phyloP scores from a whole-genome alignment of 30 jellyfish, hydroid and myxozoan genomes.

The Rhopilema esculentum region DNA sequence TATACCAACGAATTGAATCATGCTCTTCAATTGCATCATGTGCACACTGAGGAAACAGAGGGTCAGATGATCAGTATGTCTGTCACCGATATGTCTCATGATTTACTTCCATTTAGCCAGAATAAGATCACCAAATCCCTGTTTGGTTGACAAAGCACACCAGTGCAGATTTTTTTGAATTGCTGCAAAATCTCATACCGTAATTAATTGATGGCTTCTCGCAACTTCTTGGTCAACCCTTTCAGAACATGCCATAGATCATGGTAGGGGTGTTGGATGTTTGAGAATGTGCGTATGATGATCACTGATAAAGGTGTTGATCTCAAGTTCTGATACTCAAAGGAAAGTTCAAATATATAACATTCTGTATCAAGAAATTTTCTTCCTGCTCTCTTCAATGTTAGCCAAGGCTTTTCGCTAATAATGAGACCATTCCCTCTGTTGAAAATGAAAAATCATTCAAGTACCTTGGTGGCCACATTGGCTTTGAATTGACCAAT shows the following conservation, averaged over 20 bases:
- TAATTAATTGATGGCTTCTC: conserved; percentile 10
- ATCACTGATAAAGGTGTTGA: conserved; percentile 9
- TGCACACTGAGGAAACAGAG: conserved; percentile 35
- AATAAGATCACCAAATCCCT: conserved; percentile 22
- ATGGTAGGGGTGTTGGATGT: neutral
- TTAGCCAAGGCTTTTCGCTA: no score
- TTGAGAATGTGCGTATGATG: conserved; percentile 19
- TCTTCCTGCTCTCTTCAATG: no score
- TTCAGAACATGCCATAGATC: conserved; percentile 61
- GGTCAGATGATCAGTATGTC: conserved; percentile 24
- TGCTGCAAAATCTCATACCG: neutral
- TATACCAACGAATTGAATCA: neutral
- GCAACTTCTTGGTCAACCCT: conserved; percentile 10
- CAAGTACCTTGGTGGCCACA: no score
- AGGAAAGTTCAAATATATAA: neutral
- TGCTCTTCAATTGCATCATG: conserved; percentile 20
- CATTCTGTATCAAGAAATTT: no score
- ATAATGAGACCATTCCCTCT: no score
- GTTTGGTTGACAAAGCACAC: conserved; percentile 39
- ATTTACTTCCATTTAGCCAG: conserved; percentile 49
- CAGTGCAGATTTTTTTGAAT: conserved; percentile 37
- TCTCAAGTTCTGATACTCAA: neutral
- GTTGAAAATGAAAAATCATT: no score
- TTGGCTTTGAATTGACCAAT: no score
- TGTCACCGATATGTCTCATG: conserved; percentile 28